phyloP scores from a whole-genome alignment of 2,113 vertebrate genomes.

The Serinus canaria region DNA sequence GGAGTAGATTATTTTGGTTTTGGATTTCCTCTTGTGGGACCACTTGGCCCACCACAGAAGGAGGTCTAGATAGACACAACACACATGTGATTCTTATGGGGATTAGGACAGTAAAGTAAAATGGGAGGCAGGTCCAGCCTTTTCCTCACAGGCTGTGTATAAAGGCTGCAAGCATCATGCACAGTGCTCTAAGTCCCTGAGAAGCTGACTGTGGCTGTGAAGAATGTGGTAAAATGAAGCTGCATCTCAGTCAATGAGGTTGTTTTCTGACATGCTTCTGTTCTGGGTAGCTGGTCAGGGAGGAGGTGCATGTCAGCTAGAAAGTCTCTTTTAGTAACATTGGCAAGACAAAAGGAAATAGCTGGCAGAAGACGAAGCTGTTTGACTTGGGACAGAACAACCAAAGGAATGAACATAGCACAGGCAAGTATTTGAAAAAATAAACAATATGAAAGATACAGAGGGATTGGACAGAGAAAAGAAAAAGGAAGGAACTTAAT shows the following conservation, averaged over 20 bases:
- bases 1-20: not conserved
- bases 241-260: not conserved
- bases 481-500: not conserved
- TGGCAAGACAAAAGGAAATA: slow-evolving; percentile 24
- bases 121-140: not conserved
- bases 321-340: not conserved
- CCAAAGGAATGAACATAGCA: not conserved
- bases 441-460: not conserved
- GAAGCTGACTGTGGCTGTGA: not conserved
- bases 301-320: not conserved
- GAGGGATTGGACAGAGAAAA: not conserved
- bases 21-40: not conserved
- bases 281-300: not conserved
- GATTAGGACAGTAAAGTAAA: not conserved
- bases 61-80: not conserved
- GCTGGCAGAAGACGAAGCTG: not conserved
- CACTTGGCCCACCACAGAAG: not conserved
- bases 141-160: not conserved
- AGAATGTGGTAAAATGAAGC: not conserved
- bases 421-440: not conserved
- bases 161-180: not conserved
- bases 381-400: not conserved
- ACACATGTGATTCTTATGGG: not conserved
- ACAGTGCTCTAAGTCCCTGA: not conserved
- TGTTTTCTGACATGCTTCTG: slow-evolving; percentile 4